phyloP scores from a whole-genome alignment of 2,888 invertebrate species.

The Troides helena region DNA sequence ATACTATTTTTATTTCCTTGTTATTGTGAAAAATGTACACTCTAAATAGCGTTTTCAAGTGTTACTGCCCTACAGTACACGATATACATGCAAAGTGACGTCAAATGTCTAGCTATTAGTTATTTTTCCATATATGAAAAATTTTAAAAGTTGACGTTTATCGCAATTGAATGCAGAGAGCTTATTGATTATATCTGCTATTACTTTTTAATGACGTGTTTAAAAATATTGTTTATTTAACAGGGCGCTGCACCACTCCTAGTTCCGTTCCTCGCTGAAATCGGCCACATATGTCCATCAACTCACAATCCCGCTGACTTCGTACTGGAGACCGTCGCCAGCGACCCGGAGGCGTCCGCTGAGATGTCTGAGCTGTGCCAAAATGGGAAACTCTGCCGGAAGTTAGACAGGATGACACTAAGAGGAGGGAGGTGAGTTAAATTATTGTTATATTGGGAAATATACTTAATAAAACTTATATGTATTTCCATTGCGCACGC shows the following conservation, averaged over 20 bases:
- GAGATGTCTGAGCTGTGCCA: slow-evolving; percentile 65
- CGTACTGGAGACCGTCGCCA: slow-evolving; percentile 66
- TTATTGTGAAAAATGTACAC: too few relatives aligned
- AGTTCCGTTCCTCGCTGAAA: slow-evolving; percentile 83
- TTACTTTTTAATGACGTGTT: too few relatives aligned
- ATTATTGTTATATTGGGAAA: neutral
- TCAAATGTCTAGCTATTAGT: too few relatives aligned
- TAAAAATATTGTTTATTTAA: neutral
- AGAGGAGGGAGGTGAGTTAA: slow-evolving; percentile 60
- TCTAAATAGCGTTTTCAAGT: too few relatives aligned
- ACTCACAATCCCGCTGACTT: slow-evolving; percentile 91
- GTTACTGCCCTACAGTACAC: too few relatives aligned
- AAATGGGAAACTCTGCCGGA: slow-evolving; percentile 66
- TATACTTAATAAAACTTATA: neutral
- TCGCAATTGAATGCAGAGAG: too few relatives aligned
- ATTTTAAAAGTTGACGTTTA: too few relatives aligned
- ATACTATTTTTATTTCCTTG: too few relatives aligned
- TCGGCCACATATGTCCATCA: slow-evolving; percentile 85
- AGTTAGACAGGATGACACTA: slow-evolving; percentile 55
- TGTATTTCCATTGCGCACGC: too few relatives aligned
- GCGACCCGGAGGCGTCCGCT: slow-evolving; percentile 52
- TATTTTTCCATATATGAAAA: too few relatives aligned
- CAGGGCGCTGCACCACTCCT: slow-evolving; percentile 85
- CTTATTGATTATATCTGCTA: too few relatives aligned
- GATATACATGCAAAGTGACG: too few relatives aligned